A percentile compares a stretch with the other conserved stretches of the same genome.
phyloP scores from a whole-genome alignment of 2,797 vertebrate genomes.

The Artibeus jamaicensis region DNA sequence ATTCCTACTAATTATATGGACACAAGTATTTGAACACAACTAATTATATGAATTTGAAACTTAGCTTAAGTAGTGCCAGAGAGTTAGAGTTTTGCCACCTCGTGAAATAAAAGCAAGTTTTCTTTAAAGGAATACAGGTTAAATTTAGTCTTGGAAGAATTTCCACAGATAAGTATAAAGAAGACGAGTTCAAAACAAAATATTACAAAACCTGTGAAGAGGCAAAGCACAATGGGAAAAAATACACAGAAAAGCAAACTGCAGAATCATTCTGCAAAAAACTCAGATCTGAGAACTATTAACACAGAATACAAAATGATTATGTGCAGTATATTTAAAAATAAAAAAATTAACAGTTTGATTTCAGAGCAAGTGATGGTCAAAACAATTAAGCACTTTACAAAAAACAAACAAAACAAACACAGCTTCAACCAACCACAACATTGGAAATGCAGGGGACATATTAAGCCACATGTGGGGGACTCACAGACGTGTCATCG shows the following conservation, averaged over 20 bases:
- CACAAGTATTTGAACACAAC: background rate
- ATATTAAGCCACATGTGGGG: background rate
- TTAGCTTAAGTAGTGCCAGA: background rate
- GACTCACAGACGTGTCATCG: background rate
- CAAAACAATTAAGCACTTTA: background rate
- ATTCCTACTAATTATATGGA: background rate
- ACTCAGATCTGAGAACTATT: background rate
- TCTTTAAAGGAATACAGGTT: background rate
- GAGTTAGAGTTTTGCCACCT: background rate
- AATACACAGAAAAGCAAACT: background rate
- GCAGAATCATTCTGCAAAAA: background rate
- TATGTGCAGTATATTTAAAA: background rate
- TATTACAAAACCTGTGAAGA: background rate
- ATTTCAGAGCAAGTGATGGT: background rate
- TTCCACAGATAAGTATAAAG: background rate
- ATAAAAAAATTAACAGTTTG: background rate
- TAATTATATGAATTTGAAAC: background rate
- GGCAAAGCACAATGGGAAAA: background rate
- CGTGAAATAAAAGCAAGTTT: background rate
- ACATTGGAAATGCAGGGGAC: background rate
- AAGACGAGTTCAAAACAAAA: background rate
- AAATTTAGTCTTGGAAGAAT: background rate
- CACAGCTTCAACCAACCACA: background rate
- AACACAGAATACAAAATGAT: background rate
- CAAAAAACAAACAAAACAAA: background rate